Conservation (phyloP, 2,888 invertebrate species). For the Trichogramma dendrolimi region DNA sequence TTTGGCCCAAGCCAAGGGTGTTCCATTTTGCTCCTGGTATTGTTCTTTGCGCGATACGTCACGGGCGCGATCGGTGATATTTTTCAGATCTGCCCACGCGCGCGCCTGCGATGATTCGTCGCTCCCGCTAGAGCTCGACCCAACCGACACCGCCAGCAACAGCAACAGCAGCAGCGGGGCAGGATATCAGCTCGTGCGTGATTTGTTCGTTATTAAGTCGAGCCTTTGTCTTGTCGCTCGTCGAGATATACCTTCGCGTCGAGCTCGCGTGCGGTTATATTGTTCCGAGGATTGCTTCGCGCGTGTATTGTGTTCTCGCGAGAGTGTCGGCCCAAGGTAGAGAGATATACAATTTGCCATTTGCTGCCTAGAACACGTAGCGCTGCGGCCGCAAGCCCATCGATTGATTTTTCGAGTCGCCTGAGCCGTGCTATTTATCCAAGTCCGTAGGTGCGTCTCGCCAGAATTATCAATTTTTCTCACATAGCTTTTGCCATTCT, state of each 20-base stretch:
- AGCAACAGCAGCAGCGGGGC: too few species aligned
- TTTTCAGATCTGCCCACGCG: constrained; percentile 9
- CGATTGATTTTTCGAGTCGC: too few species aligned
- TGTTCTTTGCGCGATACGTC: constrained; percentile 18
- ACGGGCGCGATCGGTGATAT: constrained; percentile 15
- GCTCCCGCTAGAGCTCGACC: background rate
- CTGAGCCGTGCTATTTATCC: too few species aligned
- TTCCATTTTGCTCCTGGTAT: constrained; percentile 12
- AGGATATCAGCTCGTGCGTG: background rate
- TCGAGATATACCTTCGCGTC: background rate
- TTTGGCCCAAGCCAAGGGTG: background rate
- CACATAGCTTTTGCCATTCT: too few species aligned
- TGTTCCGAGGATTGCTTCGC: constrained; percentile 11
- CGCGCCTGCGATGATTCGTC: constrained; percentile 2
- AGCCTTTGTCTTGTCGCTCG: constrained; percentile 1
- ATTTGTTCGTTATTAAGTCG: constrained; percentile 22
- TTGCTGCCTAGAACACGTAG: too few species aligned
- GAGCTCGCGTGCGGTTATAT: background rate
- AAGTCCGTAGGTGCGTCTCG: too few species aligned
- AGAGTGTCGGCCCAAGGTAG: too few species aligned
- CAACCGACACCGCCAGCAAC: too few species aligned
- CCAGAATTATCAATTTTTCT: too few species aligned
- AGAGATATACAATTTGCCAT: too few species aligned
- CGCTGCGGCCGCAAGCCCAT: too few species aligned
- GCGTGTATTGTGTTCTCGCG: too few species aligned